phyloP scores from a whole-genome alignment of 2,888 invertebrate genomes.

The Cerastis leucographa region DNA sequence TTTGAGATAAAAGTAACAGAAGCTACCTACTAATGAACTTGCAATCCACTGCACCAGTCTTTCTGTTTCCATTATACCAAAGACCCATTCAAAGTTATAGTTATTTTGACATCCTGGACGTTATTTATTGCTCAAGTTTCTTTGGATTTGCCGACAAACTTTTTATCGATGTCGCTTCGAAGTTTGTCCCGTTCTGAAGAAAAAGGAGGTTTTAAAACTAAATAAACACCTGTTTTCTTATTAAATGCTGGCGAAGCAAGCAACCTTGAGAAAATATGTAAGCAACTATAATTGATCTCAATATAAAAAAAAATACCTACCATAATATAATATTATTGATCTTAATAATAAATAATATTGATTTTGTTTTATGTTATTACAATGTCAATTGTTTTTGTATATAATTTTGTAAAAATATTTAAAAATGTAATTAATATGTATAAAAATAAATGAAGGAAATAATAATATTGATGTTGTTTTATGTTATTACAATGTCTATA shows the following conservation, averaged over 20 bases:
- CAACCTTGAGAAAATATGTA: too few species aligned
- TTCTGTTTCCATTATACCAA: background rate
- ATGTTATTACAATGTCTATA: too few species aligned
- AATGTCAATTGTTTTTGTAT: too few species aligned
- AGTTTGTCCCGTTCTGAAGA: conserved; percentile 31
- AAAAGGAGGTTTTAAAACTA: conserved; percentile 29
- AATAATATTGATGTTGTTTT: too few species aligned
- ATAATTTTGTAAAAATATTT: too few species aligned
- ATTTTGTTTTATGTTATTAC: too few species aligned
- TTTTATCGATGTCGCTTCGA: conserved; percentile 44
- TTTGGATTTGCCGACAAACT: conserved; percentile 37
- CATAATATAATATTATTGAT: too few species aligned
- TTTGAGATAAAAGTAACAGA: background rate
- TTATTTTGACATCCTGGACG: conserved; percentile 20
- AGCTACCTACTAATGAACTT: background rate
- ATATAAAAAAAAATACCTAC: too few species aligned
- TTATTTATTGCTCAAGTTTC: conserved; percentile 31
- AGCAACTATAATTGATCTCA: too few species aligned
- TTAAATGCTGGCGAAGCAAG: conserved; percentile 18
- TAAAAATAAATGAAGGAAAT: too few species aligned
- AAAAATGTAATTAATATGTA: too few species aligned
- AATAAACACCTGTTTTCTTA: conserved; percentile 47
- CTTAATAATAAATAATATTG: too few species aligned
- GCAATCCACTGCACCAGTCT: background rate
- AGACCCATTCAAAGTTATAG: conserved; percentile 9